A percentile compares a stretch with the other conserved stretches of the same genome.
Conservation (phyloP, 2,797 vertebrate species). For the Anniella stebbinsi region DNA sequence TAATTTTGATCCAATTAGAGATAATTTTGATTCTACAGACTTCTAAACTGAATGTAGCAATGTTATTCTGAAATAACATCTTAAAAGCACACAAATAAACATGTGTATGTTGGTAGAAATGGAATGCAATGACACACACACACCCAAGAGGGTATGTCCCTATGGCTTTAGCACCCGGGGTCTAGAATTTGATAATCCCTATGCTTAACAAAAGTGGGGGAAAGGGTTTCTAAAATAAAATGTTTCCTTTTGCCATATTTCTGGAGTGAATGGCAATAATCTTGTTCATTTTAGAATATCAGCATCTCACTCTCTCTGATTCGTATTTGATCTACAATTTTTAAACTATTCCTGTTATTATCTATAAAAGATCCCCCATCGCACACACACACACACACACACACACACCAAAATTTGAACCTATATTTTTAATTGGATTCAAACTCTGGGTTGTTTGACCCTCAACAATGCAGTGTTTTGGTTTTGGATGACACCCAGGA, state of each 20-base stretch:
- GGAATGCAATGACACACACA: not conserved
- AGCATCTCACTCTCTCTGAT: not conserved
- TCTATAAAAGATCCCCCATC: not conserved
- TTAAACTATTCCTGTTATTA: not conserved
- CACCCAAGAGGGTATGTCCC: not conserved
- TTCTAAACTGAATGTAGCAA: not conserved
- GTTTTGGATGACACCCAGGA: too few species aligned
- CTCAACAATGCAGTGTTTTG: too few species aligned
- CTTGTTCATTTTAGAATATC: not conserved
- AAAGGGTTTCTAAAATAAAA: not conserved
- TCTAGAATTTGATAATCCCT: not conserved
- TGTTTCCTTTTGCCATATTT: not conserved
- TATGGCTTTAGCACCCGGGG: too few species aligned
- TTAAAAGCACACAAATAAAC: not conserved
- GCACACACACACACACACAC: not conserved
- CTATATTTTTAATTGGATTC: too few species aligned
- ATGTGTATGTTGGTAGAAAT: not conserved
- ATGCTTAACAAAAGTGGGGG: not conserved
- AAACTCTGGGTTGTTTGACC: too few species aligned
- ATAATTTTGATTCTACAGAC: not conserved
- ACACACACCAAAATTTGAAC: too few species aligned
- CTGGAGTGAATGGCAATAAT: too few species aligned
- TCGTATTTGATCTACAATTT: not conserved
- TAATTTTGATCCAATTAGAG: slow-evolving; percentile 1
- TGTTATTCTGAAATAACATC: not conserved